These are phyloP conservation scores for Guaruba guarouba DNA, from an alignment of 2,113 vertebrate species.

Conservation along the genomic window DNA sequence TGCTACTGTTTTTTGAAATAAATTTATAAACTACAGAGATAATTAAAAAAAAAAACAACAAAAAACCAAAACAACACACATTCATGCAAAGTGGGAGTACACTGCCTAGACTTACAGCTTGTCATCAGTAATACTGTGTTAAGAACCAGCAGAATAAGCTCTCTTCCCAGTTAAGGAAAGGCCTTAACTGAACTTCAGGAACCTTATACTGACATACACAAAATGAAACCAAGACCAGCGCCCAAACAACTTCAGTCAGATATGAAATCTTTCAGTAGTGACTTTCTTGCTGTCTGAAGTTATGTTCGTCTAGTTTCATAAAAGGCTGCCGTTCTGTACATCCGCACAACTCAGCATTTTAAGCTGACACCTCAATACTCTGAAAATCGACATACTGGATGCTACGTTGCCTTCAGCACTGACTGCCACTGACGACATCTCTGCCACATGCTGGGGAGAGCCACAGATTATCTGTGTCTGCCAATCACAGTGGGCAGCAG, in stretches of 20 bases:
- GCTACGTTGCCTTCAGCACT: accelerated
- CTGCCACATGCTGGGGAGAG: accelerated
- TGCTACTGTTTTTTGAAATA: not conserved
- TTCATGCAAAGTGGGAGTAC: not conserved
- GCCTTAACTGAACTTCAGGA: not conserved
- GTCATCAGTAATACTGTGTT: not conserved
- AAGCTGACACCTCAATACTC: not conserved
- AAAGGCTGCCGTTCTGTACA: not conserved
- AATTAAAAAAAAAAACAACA: not conserved
- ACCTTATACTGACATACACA: not conserved
- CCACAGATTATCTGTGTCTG: not conserved
- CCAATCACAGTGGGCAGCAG: not conserved
- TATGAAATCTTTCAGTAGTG: not conserved
- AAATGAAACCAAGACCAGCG: not conserved
- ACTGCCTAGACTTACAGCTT: not conserved
- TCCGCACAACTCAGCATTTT: not conserved
- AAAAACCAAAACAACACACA: not conserved
- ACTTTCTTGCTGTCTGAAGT: not conserved
- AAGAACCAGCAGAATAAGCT: not conserved
- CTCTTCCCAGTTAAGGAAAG: not conserved
- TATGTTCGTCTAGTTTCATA: not conserved
- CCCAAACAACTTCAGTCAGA: not conserved
- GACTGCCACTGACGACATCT: accelerated
- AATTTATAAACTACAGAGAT: not conserved
- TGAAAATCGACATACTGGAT: not conserved